Evolutionary conservation across 2,888 invertebrate genomes (phyloP).

Genomic region (Hemaris fuciformis): DNA sequence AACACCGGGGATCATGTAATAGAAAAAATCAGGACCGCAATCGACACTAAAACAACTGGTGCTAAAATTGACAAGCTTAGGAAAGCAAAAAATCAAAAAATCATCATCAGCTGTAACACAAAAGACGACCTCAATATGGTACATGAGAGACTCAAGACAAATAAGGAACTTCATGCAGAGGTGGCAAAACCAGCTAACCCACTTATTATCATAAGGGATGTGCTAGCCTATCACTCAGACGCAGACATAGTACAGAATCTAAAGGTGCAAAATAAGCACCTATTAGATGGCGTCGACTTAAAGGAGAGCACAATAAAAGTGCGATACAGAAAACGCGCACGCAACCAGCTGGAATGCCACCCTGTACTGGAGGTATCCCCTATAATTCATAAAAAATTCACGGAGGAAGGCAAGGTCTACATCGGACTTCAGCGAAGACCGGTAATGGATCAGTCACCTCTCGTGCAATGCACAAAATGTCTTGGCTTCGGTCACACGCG

Average conservation of each 20-base stretch:
- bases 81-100: no score
- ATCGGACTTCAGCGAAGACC: neutral
- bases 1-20: no score
- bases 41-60: no score
- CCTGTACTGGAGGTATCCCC: constrained; percentile 27
- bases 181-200: no score
- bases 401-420: constrained; percentile 12
- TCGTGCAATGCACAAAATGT: constrained; percentile 23
- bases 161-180: no score
- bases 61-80: no score
- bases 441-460: constrained; percentile 14
- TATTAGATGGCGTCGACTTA: constrained; percentile 16
- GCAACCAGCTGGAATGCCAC: constrained; percentile 27
- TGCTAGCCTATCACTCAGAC: constrained; percentile 8
- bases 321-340: constrained; percentile 23
- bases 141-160: no score
- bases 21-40: no score
- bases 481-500: constrained; percentile 33
- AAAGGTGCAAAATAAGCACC: constrained; percentile 16
- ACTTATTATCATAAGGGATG: no score
- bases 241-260: constrained; percentile 19
- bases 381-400: constrained; percentile 15
- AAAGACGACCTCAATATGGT: no score
- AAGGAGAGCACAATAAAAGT: constrained; percentile 12
- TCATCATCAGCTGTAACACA: no score